These are phyloP conservation scores for Ophion costatus DNA, from an alignment of 2,888 invertebrate species.

Conservation along the genomic window DNA sequence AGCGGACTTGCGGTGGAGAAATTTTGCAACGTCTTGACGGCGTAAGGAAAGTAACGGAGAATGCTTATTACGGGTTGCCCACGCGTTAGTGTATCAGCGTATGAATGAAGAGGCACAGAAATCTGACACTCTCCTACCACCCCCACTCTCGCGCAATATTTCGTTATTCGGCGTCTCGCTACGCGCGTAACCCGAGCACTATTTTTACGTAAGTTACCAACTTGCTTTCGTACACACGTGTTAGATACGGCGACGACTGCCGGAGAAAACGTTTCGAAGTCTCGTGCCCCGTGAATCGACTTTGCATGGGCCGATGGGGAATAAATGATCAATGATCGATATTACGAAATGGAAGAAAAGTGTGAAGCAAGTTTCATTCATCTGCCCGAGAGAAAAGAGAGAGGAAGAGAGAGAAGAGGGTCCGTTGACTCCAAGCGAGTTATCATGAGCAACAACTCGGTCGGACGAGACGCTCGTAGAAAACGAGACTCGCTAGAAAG, in stretches of 20 bases:
- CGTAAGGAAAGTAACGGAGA: neutral
- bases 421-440: conserved; percentile 59
- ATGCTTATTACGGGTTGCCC: neutral
- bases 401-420: conserved; percentile 11
- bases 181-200: conserved; percentile 25
- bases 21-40: neutral
- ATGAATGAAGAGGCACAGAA: conserved; percentile 26
- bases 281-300: neutral
- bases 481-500: conserved; percentile 72
- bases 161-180: conserved; percentile 43
- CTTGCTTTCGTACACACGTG: neutral
- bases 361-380: conserved; percentile 49
- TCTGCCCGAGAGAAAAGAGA: conserved; percentile 4
- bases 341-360: conserved; percentile 8
- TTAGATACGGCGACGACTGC: conserved; percentile 1
- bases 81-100: neutral
- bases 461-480: conserved; percentile 63
- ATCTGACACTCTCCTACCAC: neutral
- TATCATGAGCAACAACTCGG: conserved; percentile 23
- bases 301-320: neutral
- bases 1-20: neutral
- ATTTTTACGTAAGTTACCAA: conserved; percentile 51
- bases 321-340: conserved; percentile 2
- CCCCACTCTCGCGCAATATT: neutral
- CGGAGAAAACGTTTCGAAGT: neutral